Evolutionary conservation across 2,888 invertebrate species (phyloP), one percentile per base, ranked within the genome.

Genomic region (Eudasyphora cyanicolor): DNA sequence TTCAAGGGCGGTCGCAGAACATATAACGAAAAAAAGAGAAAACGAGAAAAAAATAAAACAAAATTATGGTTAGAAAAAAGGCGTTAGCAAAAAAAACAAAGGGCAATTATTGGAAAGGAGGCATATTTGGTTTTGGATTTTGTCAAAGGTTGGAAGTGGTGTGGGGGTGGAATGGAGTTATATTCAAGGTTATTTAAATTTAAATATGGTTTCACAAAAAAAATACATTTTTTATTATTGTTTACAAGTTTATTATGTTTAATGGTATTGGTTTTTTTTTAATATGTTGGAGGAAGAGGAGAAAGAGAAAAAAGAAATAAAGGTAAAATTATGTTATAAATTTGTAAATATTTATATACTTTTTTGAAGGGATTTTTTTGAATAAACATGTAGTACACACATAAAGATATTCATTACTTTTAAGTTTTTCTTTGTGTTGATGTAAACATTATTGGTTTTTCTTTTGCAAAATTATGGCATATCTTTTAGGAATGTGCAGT

Each of bases 281-380:
- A n/a, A n/a, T n/a, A n/a, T n/a, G n/a, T 54, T 67, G 54, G 45
- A 64, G 81, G 57, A 77, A 60, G 51, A 49, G 76, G 73, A 84
- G 78, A 81, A 78, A 84, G 84, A 84, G 76, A 81, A 81, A 83
- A 67, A 84, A 84, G 84, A 84, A 79, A 81, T 73, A 79, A 81
- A 79, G 69, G 76, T 81, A 76, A 79, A 81, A 81, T 76, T 79
- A 74, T 81, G 75, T 79, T 84, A 73, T 71, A 79, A 81, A 62
- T 67, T 42, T 67, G 38, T 67, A 21, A 51, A 51, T 51, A 51
- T 51, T 7, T 57, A 27, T 57, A 24, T 57, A 45, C n/a, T 57
- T 54, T 19, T 49, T 49, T 32, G 32, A 19, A 38, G 38, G 51
- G 51, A 21, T 38, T 35, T 35, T n/a, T n/a, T n/a, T n/a, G n/a